Evolutionary conservation across 2,113 vertebrate species (phyloP).

Genomic region (Trichechus manatus): DNA sequence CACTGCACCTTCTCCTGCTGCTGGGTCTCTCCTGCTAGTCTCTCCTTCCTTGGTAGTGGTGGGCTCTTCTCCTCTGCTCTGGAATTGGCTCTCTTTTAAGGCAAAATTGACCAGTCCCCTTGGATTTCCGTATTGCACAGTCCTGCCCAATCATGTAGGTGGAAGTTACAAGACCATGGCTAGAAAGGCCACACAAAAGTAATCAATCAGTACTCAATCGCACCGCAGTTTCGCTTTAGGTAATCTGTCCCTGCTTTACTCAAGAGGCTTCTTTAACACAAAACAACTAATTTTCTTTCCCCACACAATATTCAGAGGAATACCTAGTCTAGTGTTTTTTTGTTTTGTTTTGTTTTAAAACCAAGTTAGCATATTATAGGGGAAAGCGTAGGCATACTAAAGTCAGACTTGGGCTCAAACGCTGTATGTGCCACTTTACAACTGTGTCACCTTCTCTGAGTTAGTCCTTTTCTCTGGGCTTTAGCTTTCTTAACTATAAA

Average conservation of each 20-base stretch:
- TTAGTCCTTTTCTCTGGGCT: background rate
- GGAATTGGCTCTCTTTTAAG: too few species aligned
- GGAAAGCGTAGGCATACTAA: background rate
- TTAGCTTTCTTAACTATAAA: background rate
- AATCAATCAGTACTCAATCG: too few species aligned
- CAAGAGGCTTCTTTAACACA: background rate
- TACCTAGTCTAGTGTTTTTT: background rate
- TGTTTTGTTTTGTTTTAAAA: background rate
- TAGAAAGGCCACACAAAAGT: too few species aligned
- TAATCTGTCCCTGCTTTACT: background rate
- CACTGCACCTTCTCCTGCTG: too few species aligned
- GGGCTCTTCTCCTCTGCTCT: too few species aligned
- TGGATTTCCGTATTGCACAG: too few species aligned
- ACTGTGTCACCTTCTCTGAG: background rate
- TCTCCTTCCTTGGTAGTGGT: too few species aligned
- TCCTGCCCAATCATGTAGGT: too few species aligned
- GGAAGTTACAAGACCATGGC: too few species aligned
- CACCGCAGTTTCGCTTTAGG: background rate
- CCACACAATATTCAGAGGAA: background rate
- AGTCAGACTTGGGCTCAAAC: background rate
- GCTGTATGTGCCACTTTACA: background rate
- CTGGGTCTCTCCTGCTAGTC: too few species aligned
- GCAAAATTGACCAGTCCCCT: too few species aligned
- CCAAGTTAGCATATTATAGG: background rate
- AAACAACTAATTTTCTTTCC: background rate